Evolutionary conservation across 2,888 invertebrate species (phyloP).

Genomic region (Amphiduros pacificus): DNA sequence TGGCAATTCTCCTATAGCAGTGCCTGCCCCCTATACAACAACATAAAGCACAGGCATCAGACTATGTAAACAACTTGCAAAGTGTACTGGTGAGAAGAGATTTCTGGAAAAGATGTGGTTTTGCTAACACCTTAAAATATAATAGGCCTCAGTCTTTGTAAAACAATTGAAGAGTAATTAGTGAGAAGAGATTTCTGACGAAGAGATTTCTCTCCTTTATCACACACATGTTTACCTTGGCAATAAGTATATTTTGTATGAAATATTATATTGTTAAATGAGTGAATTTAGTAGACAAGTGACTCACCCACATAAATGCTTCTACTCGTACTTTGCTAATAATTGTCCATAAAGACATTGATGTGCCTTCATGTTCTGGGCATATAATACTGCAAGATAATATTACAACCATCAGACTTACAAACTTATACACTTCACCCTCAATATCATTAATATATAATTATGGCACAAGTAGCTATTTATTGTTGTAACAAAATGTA

Average conservation of each 20-base stretch:
- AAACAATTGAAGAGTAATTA: no score
- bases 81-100: no score
- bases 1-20: conserved; percentile 97
- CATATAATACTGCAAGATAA: conserved; percentile 79
- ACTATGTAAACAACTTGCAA: not conserved
- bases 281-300: not conserved
- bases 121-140: no score
- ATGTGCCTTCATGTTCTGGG: conserved; percentile 69
- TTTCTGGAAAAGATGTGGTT: no score
- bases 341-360: conserved; percentile 85
- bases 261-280: no score
- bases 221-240: no score
- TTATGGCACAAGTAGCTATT: not conserved
- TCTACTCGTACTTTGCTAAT: conserved; percentile 90
- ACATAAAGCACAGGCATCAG: not conserved
- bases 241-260: no score
- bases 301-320: conserved; percentile 88
- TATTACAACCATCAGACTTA: not conserved
- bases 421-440: not conserved
- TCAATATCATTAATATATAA: not conserved
- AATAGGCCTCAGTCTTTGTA: no score
- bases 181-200: no score
- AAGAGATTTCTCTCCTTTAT: no score
- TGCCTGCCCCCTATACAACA: conserved; percentile 66
- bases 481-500: no score